Conservation (phyloP, 2,888 invertebrate species). For the Drosophila neutralis region DNA sequence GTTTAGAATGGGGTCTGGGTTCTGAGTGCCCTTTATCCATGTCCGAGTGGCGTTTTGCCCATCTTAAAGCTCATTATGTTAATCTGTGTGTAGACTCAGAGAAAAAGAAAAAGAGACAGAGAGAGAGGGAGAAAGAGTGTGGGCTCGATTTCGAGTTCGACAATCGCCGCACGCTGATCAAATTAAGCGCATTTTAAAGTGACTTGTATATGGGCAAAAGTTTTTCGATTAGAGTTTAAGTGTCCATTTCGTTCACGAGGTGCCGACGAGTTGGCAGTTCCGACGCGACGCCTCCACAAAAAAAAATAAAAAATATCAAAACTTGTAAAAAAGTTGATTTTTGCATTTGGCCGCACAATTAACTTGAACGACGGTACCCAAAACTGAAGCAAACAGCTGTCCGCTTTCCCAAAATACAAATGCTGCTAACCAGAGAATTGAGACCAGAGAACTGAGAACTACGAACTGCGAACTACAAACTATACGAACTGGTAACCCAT, state of each 20-base stretch:
- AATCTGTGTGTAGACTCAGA: conserved; percentile 50
- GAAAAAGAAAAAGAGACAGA: conserved; percentile 12
- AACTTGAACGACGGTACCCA: conserved; percentile 62
- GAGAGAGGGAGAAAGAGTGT: conserved; percentile 8
- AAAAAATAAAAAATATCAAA: conserved; percentile 32
- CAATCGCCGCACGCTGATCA: conserved; percentile 78
- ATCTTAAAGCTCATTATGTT: conserved; percentile 70
- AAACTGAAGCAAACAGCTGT: conserved; percentile 59
- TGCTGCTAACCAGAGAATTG: conserved; percentile 1
- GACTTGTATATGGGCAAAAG: conserved; percentile 78
- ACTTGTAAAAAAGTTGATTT: conserved; percentile 74
- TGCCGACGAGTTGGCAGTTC: conserved; percentile 60
- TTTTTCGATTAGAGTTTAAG: conserved; percentile 80
- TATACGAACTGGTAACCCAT: conserved; percentile 26
- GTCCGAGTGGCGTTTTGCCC: conserved; percentile 41
- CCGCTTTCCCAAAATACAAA: conserved; percentile 55
- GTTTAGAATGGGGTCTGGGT: neutral
- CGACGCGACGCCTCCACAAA: conserved; percentile 20
- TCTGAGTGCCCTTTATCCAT: conserved; percentile 22
- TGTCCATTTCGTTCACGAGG: conserved; percentile 76
- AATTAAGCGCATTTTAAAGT: conserved; percentile 79
- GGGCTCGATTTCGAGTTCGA: conserved; percentile 38
- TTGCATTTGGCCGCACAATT: conserved; percentile 78
- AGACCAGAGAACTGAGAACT: neutral
- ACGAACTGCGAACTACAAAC: conserved; percentile 8